Evolutionary conservation across 2,888 invertebrate species (phyloP).

Genomic region (Rhyacophila evoluta): DNA sequence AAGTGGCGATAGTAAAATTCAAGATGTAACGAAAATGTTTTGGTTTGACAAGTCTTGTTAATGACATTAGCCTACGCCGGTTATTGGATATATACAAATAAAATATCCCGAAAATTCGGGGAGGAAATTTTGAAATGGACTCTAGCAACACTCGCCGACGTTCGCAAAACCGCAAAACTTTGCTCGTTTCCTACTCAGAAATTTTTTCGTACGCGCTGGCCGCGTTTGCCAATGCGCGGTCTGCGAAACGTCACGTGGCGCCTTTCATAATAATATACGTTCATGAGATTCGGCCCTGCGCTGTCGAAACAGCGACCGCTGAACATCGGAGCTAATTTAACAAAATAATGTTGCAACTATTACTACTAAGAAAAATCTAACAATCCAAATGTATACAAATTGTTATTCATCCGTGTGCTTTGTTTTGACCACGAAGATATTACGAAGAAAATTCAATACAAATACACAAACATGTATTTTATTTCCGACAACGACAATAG

Average conservation of each 20-base stretch:
- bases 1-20: too few species aligned
- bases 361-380: neutral
- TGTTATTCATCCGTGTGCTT: too few species aligned
- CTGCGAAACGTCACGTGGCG: conserved; percentile 14
- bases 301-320: neutral
- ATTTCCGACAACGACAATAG: too few species aligned
- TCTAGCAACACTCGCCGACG: neutral
- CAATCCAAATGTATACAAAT: too few species aligned
- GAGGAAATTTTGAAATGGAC: neutral
- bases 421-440: too few species aligned
- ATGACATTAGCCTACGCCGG: too few species aligned
- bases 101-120: neutral
- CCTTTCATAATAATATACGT: neutral
- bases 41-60: too few species aligned
- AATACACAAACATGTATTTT: too few species aligned
- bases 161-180: neutral
- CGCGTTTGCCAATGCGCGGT: neutral
- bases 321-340: neutral
- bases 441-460: too few species aligned
- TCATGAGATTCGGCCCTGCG: neutral
- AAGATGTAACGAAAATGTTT: too few species aligned
- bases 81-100: too few species aligned
- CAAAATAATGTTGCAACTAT: neutral
- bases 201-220: neutral
- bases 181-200: neutral